Base-by-base conservation (phyloP, 1,140 invertebrate genomes). In the Hirudo medicinalis region DNA sequence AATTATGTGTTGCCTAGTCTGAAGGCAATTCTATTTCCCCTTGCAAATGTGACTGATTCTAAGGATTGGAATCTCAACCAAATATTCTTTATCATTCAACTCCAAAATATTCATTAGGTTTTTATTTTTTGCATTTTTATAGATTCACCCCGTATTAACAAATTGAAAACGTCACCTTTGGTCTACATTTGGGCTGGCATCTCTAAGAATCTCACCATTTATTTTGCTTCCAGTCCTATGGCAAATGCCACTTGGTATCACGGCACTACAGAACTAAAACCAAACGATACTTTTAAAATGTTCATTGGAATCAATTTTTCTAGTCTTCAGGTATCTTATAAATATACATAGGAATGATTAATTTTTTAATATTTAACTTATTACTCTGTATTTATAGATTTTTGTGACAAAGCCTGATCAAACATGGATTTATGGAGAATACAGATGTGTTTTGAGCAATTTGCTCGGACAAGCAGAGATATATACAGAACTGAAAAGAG, bases 361-460 rank as follows among this genome's bases (percentile, higher is more conserved):
- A 49, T 49, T 49, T 9, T 49, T 49, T 17, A 49, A 49, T 49
- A 9, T 49, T 49, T 49, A 49, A 40, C 40, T 49, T 49, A 15
- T 49, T 13, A n/a, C 19, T 19, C 17, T 19, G 11, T 63, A 25
- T 22, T 60, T 19, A 11, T 25, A 63, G 57, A 63, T 63, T 63
- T 32, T 25, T 13, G 57, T 63, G 19, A 63, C 22, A 4, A 15
- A 63, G 13, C 22, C 22, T 63, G 57, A 63, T 63, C 57, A 63
- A 32, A 32, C 57, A 22, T 63, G 57, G 57, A 63, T 63, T 25
- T 63, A 63, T 63, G 57, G 29, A 63, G 22, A 22, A 63, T 63
- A 63, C 29, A 22, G 15, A 15, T 63, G 57, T n/a, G 20, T 32
- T 6, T 22, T 63, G 57, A 25, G 8, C 29, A 63, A 63, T 63